These are phyloP conservation scores for Alcis repandata DNA, from an alignment of 2,888 invertebrate species.

Conservation along the genomic window DNA sequence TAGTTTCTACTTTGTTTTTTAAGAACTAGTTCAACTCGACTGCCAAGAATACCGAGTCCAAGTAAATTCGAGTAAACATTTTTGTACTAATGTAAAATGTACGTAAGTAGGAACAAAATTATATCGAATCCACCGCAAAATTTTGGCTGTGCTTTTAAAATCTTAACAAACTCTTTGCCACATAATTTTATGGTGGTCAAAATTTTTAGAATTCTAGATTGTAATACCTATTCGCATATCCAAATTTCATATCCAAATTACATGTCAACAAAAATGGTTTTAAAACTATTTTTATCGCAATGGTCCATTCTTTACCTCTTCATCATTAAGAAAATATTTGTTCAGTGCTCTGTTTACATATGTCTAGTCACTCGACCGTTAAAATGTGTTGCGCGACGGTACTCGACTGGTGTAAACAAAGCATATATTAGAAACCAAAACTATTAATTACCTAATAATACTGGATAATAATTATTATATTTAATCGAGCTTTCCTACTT, in stretches of 20 bases:
- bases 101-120: slow-evolving; percentile 61
- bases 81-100: slow-evolving; percentile 31
- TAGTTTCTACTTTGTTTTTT: too few relatives aligned
- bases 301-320: slow-evolving; percentile 19
- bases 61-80: slow-evolving; percentile 19
- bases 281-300: slow-evolving; percentile 13
- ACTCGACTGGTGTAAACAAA: slow-evolving; percentile 1
- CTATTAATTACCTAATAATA: slow-evolving; percentile 31
- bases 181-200: slow-evolving; percentile 64
- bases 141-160: slow-evolving; percentile 81
- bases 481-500: slow-evolving; percentile 80
- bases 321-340: slow-evolving; percentile 1
- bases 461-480: slow-evolving; percentile 55
- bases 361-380: slow-evolving; percentile 11
- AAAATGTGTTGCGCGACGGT: background rate
- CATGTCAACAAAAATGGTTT: slow-evolving; percentile 26
- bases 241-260: slow-evolving; percentile 57
- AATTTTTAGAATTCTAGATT: slow-evolving; percentile 44
- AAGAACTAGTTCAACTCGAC: too few relatives aligned
- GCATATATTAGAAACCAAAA: background rate
- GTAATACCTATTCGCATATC: slow-evolving; percentile 65
- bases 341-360: slow-evolving; percentile 23
- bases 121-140: slow-evolving; percentile 78
- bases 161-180: slow-evolving; percentile 59
- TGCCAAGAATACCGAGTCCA: slow-evolving; percentile 3